Evolutionary conservation across 2,113 vertebrate species (phyloP).

Genomic region (Chaetura pelagica): DNA sequence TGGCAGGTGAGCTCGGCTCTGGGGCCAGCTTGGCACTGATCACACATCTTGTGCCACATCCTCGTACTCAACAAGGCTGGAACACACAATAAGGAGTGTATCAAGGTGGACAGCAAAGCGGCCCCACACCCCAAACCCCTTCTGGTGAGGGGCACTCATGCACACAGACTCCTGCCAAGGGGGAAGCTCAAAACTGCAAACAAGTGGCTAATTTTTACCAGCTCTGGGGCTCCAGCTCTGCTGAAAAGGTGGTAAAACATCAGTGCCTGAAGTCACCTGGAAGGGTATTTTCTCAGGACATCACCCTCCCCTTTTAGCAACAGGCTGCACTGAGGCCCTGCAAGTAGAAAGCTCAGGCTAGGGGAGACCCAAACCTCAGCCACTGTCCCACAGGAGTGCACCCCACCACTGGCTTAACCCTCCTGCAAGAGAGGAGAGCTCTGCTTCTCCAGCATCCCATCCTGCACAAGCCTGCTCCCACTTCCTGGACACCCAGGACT

Average conservation of each 20-base stretch:
- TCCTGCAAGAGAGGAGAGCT: background rate
- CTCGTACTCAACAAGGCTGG: accelerated
- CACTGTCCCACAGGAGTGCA: accelerated
- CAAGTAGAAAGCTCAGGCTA: background rate
- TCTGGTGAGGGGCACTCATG: background rate
- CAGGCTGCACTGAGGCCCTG: background rate
- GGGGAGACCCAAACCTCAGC: background rate
- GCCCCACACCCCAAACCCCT: background rate
- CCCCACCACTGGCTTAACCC: background rate
- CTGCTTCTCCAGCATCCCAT: background rate
- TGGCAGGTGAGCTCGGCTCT: background rate
- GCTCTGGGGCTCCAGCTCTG: background rate
- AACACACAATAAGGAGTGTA: accelerated
- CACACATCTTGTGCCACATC: accelerated
- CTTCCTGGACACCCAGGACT: background rate
- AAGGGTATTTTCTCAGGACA: background rate
- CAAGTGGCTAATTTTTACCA: background rate
- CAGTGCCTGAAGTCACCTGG: background rate
- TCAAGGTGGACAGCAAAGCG: background rate
- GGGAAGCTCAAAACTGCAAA: accelerated
- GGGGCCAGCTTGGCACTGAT: accelerated
- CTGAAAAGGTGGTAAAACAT: background rate
- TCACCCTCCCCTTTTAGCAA: background rate
- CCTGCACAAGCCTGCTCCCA: background rate
- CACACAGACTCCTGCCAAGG: background rate